phyloP scores from a whole-genome alignment of 2,113 vertebrate genomes.

The Planiliza haematocheilus region DNA sequence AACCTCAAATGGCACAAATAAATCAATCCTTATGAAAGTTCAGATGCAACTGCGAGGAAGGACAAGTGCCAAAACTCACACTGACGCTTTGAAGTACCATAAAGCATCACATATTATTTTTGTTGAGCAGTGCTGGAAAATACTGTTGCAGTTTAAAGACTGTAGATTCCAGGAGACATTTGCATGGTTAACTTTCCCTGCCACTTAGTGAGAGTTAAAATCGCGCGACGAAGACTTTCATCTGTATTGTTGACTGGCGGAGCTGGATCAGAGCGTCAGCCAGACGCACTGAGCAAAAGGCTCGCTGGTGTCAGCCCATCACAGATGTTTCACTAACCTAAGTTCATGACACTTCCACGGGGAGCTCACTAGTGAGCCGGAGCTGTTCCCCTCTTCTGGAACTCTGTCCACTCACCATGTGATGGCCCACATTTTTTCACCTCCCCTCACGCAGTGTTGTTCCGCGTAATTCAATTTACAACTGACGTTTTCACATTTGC shows the following conservation, averaged over 20 bases:
- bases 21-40: not conserved
- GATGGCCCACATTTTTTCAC: conserved; percentile 10
- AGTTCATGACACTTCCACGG: conserved; percentile 19
- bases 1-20: not conserved
- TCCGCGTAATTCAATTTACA: not conserved
- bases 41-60: too few species aligned
- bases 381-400: not conserved
- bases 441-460: not conserved
- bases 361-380: not conserved
- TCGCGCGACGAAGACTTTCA: not conserved
- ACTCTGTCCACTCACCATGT: conserved; percentile 15
- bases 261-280: not conserved
- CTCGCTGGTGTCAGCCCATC: not conserved
- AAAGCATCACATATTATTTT: too few species aligned
- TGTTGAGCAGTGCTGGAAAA: too few species aligned
- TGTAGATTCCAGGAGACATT: not conserved
- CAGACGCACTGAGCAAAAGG: not conserved
- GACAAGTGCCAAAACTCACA: too few species aligned
- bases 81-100: too few species aligned
- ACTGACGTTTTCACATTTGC: not conserved
- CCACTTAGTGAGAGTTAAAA: not conserved
- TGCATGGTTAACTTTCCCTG: not conserved
- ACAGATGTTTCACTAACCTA: conserved; percentile 19
- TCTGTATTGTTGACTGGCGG: not conserved
- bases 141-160: too few species aligned